These are phyloP conservation scores for Venustoraphidia nigricollis DNA, from an alignment of 2,888 invertebrate species.

Conservation along the genomic window DNA sequence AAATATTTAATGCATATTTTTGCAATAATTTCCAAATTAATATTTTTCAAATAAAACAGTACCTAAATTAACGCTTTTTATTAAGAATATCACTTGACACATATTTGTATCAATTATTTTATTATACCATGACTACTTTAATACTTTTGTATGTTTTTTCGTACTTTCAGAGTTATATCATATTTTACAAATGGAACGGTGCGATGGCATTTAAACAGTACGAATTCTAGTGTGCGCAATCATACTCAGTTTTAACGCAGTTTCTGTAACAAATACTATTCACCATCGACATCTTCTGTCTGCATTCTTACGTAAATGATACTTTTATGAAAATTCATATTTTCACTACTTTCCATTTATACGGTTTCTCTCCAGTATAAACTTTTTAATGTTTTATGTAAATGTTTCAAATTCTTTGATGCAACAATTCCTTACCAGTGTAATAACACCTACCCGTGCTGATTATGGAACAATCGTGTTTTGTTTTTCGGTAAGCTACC, in stretches of 20 bases:
- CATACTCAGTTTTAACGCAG: slow-evolving; percentile 10
- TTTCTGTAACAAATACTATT: slow-evolving; percentile 7
- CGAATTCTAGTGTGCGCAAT: slow-evolving; percentile 12
- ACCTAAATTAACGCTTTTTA: no score
- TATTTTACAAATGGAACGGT: slow-evolving; percentile 10
- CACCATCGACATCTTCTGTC: slow-evolving; percentile 9
- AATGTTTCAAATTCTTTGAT: slow-evolving; percentile 8
- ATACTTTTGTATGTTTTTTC: slow-evolving; percentile 12
- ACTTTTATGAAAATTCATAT: slow-evolving; percentile 8
- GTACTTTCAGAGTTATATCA: slow-evolving; percentile 13
- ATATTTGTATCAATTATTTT: no score
- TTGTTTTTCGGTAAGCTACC: background rate
- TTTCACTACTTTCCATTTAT: slow-evolving; percentile 3
- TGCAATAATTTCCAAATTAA: no score
- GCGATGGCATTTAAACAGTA: slow-evolving; percentile 12
- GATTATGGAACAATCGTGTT: background rate
- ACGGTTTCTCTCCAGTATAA: no score
- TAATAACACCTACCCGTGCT: background rate
- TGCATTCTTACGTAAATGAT: slow-evolving; percentile 9
- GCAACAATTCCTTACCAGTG: slow-evolving; percentile 7
- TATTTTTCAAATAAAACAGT: no score
- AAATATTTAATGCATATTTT: no score
- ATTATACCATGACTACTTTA: background rate
- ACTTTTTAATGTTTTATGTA: no score
- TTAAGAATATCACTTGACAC: no score